Evolutionary conservation across 2,113 vertebrate genomes (phyloP), one percentile per base, ranked within the genome.

Genomic region (Cyphomyrus plagiostoma): DNA sequence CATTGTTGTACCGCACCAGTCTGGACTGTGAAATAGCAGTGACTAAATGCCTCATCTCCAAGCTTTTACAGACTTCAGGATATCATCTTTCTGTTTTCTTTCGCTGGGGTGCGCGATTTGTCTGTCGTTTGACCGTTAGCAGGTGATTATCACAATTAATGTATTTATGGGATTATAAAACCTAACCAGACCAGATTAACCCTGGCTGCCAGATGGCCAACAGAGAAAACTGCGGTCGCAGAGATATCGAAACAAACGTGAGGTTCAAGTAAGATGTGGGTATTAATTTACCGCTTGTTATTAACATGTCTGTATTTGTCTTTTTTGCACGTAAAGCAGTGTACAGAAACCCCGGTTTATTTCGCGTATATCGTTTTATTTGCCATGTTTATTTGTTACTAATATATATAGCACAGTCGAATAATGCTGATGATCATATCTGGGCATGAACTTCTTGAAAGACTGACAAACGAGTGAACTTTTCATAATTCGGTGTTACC

Each of bases 161-260:
- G 80, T 19, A 46, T 8, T 84, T 50, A 19, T 48, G 39, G 88
- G 88, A 46, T 83, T 83, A 49, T 48, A 58, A 89, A 85, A 23
- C 39, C 42, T 58, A 13, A 74, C 39, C 50, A 89, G 39, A 35
- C 77, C 77, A 84, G 88, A 89, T 83, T 53, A 89, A 48, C 35
- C 88, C 74, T 4, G 70, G 1, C 4, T 11, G 35, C 35, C 88
- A 84, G 77, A 50, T 84, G 88, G 39, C 21, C 49, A 7, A 23
- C 52, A 26, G 49, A 45, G 88, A 39, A 39, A 42, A 80, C 74
- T 70, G n/a, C 62, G 62, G 26, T 70, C 26, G 62, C 9, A 11
- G 62, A 70, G 62, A 70, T n/a, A 66, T 66, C 62, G 62, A 66
- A 89, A 30, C 21, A 30, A 49, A 50, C 17, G 26, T n/a, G 53